Percentiles rank a stretch among this genome's conserved stretches.
These are phyloP conservation scores for Galago senegalensis DNA, from an alignment of 2,797 vertebrate genomes.

Conservation along the genomic window DNA sequence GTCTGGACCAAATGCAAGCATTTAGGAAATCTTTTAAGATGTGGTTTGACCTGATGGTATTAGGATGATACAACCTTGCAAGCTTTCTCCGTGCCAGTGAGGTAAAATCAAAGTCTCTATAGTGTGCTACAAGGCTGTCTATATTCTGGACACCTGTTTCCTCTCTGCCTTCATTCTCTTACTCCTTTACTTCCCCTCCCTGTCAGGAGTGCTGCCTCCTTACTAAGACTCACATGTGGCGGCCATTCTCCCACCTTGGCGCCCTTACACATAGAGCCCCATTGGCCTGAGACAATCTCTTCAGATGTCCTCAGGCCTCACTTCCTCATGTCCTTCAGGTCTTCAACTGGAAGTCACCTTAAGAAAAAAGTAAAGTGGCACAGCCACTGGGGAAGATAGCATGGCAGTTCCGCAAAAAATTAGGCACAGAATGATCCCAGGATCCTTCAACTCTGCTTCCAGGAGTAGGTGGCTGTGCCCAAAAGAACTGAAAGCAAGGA, in stretches of 20 bases:
- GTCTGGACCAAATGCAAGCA: background rate
- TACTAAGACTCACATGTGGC: background rate
- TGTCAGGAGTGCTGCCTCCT: background rate
- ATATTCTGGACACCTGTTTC: background rate
- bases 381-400: background rate
- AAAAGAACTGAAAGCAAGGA: background rate
- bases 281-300: background rate
- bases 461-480: too few relatives aligned
- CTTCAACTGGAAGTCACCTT: background rate
- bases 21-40: background rate
- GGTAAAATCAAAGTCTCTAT: background rate
- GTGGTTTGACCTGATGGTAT: background rate
- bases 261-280: rapidly evolving
- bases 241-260: background rate
- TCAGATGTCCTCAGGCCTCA: background rate
- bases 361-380: background rate
- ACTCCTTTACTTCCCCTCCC: background rate
- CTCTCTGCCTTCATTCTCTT: background rate
- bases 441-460: background rate
- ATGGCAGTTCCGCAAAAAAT: background rate
- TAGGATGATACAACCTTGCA: background rate
- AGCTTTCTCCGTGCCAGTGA: background rate
- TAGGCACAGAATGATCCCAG: background rate
- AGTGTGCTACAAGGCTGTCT: background rate
- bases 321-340: background rate